Evolutionary conservation across 2,113 vertebrate species (phyloP).

Genomic region (Chaenogobius annularis): DNA sequence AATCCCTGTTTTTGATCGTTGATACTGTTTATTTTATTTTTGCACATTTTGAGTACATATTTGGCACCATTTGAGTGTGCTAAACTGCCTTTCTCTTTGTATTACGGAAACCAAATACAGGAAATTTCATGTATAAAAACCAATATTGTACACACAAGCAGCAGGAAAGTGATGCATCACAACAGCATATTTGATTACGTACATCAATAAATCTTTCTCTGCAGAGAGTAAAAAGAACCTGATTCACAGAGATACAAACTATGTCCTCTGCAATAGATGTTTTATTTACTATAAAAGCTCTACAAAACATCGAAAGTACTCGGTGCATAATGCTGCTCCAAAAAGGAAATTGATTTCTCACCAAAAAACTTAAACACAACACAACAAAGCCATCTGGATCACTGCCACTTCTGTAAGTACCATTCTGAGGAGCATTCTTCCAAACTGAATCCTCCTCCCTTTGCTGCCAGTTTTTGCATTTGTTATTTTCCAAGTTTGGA

Average conservation of each 20-base stretch:
- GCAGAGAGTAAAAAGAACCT: conserved; percentile 6
- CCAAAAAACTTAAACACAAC: conserved; percentile 31
- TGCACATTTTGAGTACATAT: conserved; percentile 8
- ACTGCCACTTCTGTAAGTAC: conserved; percentile 39
- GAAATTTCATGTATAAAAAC: neutral
- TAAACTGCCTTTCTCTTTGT: neutral
- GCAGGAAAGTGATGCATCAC: neutral
- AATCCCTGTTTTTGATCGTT: too few relatives aligned
- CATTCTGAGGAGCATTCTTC: conserved; percentile 27
- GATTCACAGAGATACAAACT: conserved; percentile 23
- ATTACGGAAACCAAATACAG: neutral
- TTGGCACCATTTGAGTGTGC: conserved; percentile 11
- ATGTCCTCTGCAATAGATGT: conserved; percentile 20
- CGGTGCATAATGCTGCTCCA: conserved; percentile 18
- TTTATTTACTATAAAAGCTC: conserved; percentile 21
- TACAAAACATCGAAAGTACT: conserved; percentile 10
- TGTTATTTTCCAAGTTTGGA: conserved; percentile 33
- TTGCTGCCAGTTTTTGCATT: conserved; percentile 31
- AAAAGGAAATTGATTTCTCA: conserved; percentile 40
- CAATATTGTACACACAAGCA: neutral
- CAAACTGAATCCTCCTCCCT: conserved; percentile 4
- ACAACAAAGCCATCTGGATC: conserved; percentile 12
- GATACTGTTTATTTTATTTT: neutral
- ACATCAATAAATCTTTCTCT: conserved; percentile 15
- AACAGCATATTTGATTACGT: conserved; percentile 18